Base-by-base conservation (phyloP, 1,140 invertebrate species). In the Nymphalis io region DNA sequence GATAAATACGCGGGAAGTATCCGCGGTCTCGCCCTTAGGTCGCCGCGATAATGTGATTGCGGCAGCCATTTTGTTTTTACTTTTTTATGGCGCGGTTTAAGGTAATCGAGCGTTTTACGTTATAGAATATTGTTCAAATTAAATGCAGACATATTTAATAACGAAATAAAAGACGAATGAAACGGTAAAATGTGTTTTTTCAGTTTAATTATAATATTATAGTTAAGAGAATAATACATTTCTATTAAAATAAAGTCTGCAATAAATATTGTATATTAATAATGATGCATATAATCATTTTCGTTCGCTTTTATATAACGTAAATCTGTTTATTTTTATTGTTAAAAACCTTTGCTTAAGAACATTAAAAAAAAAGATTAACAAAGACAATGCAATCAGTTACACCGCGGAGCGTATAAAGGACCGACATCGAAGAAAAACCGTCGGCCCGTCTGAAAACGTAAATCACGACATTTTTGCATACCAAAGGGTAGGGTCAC, bases 381-480 rank as follows among this genome's bases (percentile, higher is more conserved):
- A 70, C 39, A 66, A 61, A 72, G 72, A 76, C 75, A 68, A 70
- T 66, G 62, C 67, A 76, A 73, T 75, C 72, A 76, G 70, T 73
- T 73, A 72, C 53, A 72, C 65, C 72, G 67, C 67, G 46, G 64
- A 61, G 65, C 74, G 69, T 72, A 72, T 73, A 78, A 78, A 75
- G 69, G 70, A 64, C 18, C 66, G 60, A 53, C 60, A 68, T 64
- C 68, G 64, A 81, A 79, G 75, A 76, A 81, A 81, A 72, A 73
- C 73, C 65, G 40, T 23, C 66, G 72, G 72, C 18, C 58, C 69
- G 75, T 51, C 66, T 64, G 74, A 62, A 68, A 74, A 75, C 76
- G 78, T 80, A 83, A 83, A 83, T 83, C 81, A 83, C 72, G 46
- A 66, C 58, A 76, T 75, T 80, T 80, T 81, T 80, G 71, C 79